Base-by-base conservation (phyloP, 2,797 vertebrate genomes). In the Sylvia borin region DNA sequence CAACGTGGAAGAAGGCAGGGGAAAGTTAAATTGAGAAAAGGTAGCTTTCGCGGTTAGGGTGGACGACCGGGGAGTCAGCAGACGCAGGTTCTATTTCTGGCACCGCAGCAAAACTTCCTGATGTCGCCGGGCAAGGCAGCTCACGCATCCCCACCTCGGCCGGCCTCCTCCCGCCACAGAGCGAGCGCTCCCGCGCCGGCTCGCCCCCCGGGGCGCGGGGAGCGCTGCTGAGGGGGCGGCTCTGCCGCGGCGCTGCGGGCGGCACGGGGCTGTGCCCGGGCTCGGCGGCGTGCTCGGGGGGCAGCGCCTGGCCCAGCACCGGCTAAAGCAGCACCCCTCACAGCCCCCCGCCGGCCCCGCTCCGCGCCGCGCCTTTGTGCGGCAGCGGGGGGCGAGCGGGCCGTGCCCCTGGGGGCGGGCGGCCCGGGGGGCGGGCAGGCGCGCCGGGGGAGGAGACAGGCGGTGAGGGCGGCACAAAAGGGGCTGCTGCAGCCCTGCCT, bases 81-180 rank as follows among this genome's bases (percentile, higher is more conserved):
- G 90, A 48, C 7, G 10, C 82, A 73, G 80, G 67, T 92, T 96
- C 90, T 95, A 83, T 94, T 96, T 87, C 73, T 95, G 95, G 95
- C 87, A 88, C 71, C 66, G 40, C 86, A 83, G 87, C 73, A 85
- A 91, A 93, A 92, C 92, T 95, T 95, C 81, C 70, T 31, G 73
- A 70, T 66, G 87, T 58, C 29, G 17, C 73, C 2, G 91, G 76
- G 64, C 90, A 83, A 24, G 32, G 82, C 47, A 31, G 72, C 74
- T 60, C 73, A 24, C 73, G 43, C 85, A 88, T 48, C 76, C 42
- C 85, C 86, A 19, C 25, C 74, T 68, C 50, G 65, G 66, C 64
- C 64, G 3, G 22, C 61, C 84, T 38, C 38, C 88, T 40, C 61
- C 73, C 31, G 68, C 88, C 83, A 2, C 40, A 47, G 50, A 14